phyloP scores from a whole-genome alignment of 2,888 invertebrate genomes.

The Hoplodrina ambigua region DNA sequence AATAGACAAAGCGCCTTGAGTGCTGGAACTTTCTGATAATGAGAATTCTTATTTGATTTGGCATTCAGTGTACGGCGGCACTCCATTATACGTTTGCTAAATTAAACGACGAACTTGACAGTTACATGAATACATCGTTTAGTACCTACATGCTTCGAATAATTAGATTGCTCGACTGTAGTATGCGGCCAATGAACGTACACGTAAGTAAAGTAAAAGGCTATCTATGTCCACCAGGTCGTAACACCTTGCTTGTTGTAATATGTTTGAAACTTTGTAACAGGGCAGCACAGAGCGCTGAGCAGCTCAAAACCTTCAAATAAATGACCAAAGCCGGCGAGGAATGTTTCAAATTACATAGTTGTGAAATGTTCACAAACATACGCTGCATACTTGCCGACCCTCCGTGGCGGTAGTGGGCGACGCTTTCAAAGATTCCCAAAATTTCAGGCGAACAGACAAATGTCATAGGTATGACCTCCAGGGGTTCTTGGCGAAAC shows the following conservation, averaged over 20 bases:
- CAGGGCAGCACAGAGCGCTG: slow-evolving; percentile 4
- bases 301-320: slow-evolving; percentile 52
- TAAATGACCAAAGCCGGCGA: slow-evolving; percentile 63
- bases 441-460: slow-evolving; percentile 66
- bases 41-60: slow-evolving; percentile 45
- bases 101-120: slow-evolving; percentile 32
- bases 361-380: slow-evolving; percentile 71
- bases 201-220: not conserved
- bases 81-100: slow-evolving; percentile 37
- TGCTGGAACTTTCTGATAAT: slow-evolving; percentile 42
- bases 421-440: slow-evolving; percentile 76
- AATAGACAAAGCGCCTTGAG: slow-evolving; percentile 38
- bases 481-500: slow-evolving; percentile 53
- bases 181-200: slow-evolving; percentile 12
- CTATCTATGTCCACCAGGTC: slow-evolving; percentile 3
- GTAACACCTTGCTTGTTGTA: slow-evolving; percentile 1
- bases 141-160: slow-evolving; percentile 12
- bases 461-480: slow-evolving; percentile 58
- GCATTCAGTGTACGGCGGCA: slow-evolving; percentile 26
- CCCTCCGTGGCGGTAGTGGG: slow-evolving; percentile 57
- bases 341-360: slow-evolving; percentile 71
- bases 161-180: slow-evolving; percentile 2
- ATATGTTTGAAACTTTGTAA: slow-evolving; percentile 32
- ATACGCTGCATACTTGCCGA: slow-evolving; percentile 66
- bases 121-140: slow-evolving; percentile 38